Conservation (phyloP, 2,113 vertebrate species). For the Ctenomys sociabilis region DNA sequence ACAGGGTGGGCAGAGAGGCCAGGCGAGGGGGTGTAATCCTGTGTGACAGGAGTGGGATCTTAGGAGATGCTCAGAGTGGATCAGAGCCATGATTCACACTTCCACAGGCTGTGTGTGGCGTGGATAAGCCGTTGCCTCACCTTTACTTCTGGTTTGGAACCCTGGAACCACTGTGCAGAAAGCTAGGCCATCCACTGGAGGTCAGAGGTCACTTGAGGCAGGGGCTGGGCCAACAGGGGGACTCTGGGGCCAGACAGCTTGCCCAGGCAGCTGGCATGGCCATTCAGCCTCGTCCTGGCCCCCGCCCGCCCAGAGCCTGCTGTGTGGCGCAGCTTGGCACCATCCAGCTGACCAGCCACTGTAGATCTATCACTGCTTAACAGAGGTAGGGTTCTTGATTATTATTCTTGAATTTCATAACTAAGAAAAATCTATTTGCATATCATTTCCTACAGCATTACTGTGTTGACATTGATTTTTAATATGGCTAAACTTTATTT, state of each 20-base stretch:
- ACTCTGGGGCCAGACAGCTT: not conserved
- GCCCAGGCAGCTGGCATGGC: not conserved
- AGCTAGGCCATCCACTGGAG: not conserved
- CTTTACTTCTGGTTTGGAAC: not conserved
- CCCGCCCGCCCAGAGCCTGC: not conserved
- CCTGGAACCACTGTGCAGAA: not conserved
- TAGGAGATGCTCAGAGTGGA: not conserved
- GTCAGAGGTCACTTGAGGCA: too few species aligned
- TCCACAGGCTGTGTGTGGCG: not conserved
- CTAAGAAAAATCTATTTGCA: not conserved
- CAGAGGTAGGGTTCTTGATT: not conserved
- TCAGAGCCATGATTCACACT: not conserved
- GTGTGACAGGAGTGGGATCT: not conserved
- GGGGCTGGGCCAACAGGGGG: not conserved
- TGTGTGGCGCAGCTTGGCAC: not conserved
- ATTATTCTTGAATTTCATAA: not conserved
- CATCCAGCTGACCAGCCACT: not conserved
- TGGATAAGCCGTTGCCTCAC: too few species aligned
- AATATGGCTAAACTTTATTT: conserved; percentile 33
- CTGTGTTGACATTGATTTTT: conserved; percentile 22
- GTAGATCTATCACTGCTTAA: not conserved
- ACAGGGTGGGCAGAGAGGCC: not conserved
- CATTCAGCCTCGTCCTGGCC: not conserved
- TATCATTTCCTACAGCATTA: not conserved
- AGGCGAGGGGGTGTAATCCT: not conserved